Conservation (phyloP, 2,113 vertebrate species). For the Andinoacara biseriatus region DNA sequence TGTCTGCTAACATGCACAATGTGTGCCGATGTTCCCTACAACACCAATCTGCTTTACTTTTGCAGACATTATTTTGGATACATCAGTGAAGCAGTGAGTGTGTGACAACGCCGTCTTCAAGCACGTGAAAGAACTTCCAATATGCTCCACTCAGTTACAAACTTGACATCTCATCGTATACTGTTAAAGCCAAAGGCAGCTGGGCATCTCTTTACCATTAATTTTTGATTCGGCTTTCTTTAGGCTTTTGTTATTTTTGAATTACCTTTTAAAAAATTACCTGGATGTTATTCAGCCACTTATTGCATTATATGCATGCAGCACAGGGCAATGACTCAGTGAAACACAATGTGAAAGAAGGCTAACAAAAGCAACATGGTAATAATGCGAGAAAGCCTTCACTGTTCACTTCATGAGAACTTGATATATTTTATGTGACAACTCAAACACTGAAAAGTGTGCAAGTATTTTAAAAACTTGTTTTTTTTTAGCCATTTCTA, state of each 20-base stretch:
- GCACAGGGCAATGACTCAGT: neutral
- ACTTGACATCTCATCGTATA: neutral
- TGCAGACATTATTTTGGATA: slow-evolving; percentile 1
- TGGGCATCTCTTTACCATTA: neutral
- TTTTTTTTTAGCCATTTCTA: no score
- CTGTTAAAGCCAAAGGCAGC: neutral
- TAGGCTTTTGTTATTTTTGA: slow-evolving; percentile 2
- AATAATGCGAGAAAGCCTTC: neutral
- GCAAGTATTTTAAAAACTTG: neutral
- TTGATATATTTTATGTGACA: neutral
- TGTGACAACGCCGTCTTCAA: neutral
- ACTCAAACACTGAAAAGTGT: neutral
- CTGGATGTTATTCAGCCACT: neutral
- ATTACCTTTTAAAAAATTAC: neutral
- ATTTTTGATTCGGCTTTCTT: neutral
- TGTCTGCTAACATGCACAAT: neutral
- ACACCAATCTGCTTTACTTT: slow-evolving; percentile 18
- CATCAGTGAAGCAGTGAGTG: neutral
- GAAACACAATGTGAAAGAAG: slow-evolving; percentile 8
- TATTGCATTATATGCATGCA: neutral
- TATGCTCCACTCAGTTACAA: neutral
- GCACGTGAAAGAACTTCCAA: neutral
- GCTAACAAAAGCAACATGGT: neutral
- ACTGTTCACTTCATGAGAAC: neutral
- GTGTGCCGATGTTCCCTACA: slow-evolving; percentile 1